These are phyloP conservation scores for Melipona beecheii DNA, from an alignment of 2,888 invertebrate genomes.

Conservation along the genomic window DNA sequence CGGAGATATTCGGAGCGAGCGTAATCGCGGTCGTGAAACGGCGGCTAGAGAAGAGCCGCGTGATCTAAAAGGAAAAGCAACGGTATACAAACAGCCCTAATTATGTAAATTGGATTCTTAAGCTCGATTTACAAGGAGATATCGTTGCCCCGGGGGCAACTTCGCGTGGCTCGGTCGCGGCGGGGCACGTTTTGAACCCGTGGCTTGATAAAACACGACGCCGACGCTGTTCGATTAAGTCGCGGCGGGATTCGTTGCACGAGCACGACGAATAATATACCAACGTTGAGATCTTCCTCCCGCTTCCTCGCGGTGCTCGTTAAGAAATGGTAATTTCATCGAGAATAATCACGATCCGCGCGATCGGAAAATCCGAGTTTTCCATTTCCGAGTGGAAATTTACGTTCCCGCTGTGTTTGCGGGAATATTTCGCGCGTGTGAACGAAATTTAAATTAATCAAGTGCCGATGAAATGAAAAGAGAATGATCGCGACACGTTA, in stretches of 20 bases:
- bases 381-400: not conserved
- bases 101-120: constrained; percentile 70
- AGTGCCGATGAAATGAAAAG: not conserved
- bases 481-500: not conserved
- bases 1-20: constrained; percentile 35
- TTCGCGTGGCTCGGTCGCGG: constrained; percentile 47
- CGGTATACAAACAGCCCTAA: constrained; percentile 66
- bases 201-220: constrained; percentile 38
- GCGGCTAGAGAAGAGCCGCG: constrained; percentile 34
- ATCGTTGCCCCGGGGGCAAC: constrained; percentile 54
- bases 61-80: constrained; percentile 58
- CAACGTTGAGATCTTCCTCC: not conserved
- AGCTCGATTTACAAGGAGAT: constrained; percentile 67
- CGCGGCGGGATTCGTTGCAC: constrained; percentile 13
- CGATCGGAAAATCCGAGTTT: constrained; percentile 4
- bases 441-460: not conserved
- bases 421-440: too few relatives aligned
- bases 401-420: not conserved
- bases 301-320: not conserved
- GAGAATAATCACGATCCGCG: not conserved
- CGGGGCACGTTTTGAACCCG: constrained; percentile 54
- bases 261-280: not conserved
- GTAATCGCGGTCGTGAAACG: constrained; percentile 44
- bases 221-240: constrained; percentile 33
- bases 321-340: not conserved